Percentiles rank a stretch among this genome's conserved stretches.
phyloP scores from a whole-genome alignment of 2,797 vertebrate genomes.

The Neosilurus mollespiculum region DNA sequence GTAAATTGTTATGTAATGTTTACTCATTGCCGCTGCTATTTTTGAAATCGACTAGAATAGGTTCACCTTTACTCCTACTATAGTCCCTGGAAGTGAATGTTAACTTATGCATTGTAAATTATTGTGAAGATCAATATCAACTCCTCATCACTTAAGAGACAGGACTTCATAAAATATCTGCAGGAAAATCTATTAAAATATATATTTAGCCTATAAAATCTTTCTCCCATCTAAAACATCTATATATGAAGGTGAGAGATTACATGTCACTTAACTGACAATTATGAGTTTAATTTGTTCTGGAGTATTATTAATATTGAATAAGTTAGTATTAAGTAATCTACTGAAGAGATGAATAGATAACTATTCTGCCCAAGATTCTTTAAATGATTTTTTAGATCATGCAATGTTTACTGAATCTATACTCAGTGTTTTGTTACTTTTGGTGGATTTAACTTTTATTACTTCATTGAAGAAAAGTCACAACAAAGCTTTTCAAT shows the following conservation, averaged over 20 bases:
- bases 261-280: neutral
- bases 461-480: slow-evolving; percentile 2
- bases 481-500: slow-evolving; percentile 16
- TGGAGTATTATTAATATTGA: neutral
- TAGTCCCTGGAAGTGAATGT: neutral
- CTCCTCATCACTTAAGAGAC: neutral
- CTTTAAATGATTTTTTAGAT: neutral
- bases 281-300: neutral
- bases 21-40: neutral
- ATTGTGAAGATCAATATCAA: neutral
- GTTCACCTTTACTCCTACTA: neutral
- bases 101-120: neutral
- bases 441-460: slow-evolving; percentile 17
- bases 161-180: neutral
- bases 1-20: neutral
- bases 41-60: neutral
- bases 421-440: neutral
- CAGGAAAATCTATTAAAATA: neutral
- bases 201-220: neutral
- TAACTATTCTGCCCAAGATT: neutral
- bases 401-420: neutral
- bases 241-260: neutral
- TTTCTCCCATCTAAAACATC: no score
- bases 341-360: neutral
- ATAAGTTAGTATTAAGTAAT: neutral